Evolutionary conservation across 2,888 invertebrate species (phyloP).

Genomic region (Megaustenia siamemsis): DNA sequence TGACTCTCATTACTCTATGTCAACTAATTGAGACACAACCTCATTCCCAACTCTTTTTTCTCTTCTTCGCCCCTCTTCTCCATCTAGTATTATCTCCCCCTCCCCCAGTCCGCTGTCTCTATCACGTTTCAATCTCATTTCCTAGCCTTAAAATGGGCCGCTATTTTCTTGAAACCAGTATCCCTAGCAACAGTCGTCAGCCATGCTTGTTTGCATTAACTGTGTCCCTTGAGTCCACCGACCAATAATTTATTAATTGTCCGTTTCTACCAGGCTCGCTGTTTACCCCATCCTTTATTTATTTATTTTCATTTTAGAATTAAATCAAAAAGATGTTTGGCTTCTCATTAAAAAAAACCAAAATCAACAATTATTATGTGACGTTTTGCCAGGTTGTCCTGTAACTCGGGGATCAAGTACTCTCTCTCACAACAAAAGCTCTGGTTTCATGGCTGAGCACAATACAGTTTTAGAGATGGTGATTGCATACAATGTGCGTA

Average conservation of each 20-base stretch:
- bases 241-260: not conserved
- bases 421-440: not conserved
- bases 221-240: not conserved
- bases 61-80: not conserved
- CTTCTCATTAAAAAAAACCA: not conserved
- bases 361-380: not conserved
- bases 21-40: no score
- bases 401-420: not conserved
- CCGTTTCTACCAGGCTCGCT: not conserved
- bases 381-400: not conserved
- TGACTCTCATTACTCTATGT: no score
- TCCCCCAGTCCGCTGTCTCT: not conserved
- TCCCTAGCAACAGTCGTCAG: not conserved
- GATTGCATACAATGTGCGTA: no score
- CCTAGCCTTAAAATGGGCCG: not conserved
- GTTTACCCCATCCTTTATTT: not conserved
- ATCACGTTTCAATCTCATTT: not conserved
- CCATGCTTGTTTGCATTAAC: not conserved
- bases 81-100: not conserved
- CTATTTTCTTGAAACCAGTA: not conserved
- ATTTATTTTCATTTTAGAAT: not conserved
- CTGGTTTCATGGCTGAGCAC: no score
- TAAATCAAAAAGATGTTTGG: constrained; percentile 20
- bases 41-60: no score
- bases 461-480: no score